Base-by-base conservation (phyloP, 2,888 invertebrate genomes). In the Volucella zonaria region DNA sequence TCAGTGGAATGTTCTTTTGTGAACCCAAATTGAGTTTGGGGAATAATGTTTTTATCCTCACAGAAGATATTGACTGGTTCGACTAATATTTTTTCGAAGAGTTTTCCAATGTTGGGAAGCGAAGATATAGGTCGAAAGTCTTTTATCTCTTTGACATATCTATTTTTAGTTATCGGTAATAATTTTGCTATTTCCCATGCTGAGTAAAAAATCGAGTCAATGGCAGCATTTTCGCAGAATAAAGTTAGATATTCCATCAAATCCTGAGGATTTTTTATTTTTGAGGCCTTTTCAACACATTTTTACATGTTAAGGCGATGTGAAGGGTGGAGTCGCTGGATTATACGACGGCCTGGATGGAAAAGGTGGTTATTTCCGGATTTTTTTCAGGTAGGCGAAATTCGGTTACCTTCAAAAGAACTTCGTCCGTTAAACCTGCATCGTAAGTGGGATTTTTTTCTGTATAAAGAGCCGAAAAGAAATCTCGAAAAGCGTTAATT, bases 401-500 rank as follows among this genome's bases (percentile, higher is more conserved):
- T n/a, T n/a, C 3, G 23, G 12, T 23, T 23, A 23, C 23, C 23
- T 23, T 23, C 23, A 23, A 23, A 23, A 2, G 23, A 23, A 23
- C 23, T 23, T 59, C 43, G 43, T 59, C 18, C 4, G 59, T 59
- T 42, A 42, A 12, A 40, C 15, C 4, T 45, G 1, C 18, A 12
- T 59, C 43, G 3, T 42, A 14, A 58, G 42, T 58, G 14, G 58
- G 42, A 58, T 23, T 4, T 23, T 23, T 23, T 23, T 23, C 23
- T n/a, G n/a, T n/a, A n/a, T n/a, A n/a, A n/a, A n/a, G 15, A 11
- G 51, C 18, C 11, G 51, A 66, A 18, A 64, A 64, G 15, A 64
- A 64, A 18, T 51, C 40, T 38, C 49, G n/a, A 11, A 52, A 67
- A 8, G 67, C 67, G 23, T n/a, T 54, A 15, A 67, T 54, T 67